phyloP scores from a whole-genome alignment of 2,888 invertebrate species.

The Blastobasis lacticolella region DNA sequence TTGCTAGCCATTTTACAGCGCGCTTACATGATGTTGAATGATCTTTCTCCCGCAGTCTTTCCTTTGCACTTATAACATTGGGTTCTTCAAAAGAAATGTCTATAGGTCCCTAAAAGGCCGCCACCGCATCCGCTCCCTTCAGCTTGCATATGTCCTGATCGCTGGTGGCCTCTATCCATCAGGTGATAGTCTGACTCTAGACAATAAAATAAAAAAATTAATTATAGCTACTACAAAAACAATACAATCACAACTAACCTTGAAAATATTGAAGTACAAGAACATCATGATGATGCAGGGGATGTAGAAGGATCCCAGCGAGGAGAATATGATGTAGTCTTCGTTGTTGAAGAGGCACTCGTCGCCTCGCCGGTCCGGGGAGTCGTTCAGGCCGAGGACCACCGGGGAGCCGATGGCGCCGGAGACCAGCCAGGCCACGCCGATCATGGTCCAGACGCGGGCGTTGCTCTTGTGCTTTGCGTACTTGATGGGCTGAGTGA shows the following conservation, averaged over 20 bases:
- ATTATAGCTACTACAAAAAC: neutral
- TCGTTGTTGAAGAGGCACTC: constrained; percentile 98
- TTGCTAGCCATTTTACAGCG: too few relatives aligned
- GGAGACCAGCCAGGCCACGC: constrained; percentile 93
- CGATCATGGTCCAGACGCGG: constrained; percentile 95
- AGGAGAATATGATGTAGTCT: constrained; percentile 98
- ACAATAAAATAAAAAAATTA: too few relatives aligned
- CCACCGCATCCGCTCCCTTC: too few relatives aligned
- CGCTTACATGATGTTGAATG: too few relatives aligned
- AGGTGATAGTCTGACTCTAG: too few relatives aligned
- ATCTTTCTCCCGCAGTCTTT: too few relatives aligned
- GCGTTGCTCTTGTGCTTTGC: constrained; percentile 98
- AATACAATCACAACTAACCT: constrained; percentile 74
- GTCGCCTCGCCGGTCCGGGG: constrained; percentile 85
- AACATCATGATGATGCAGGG: constrained; percentile 99
- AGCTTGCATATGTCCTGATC: too few relatives aligned
- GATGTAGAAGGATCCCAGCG: constrained; percentile 98
- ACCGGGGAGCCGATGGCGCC: constrained; percentile 97
- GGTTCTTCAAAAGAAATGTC: too few relatives aligned
- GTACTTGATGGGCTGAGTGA: constrained; percentile 98
- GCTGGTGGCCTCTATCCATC: too few relatives aligned
- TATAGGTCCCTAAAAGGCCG: too few relatives aligned
- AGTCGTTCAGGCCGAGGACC: constrained; percentile 95
- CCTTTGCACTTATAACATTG: too few relatives aligned
- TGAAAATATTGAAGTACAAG: constrained; percentile 97